Evolutionary conservation across 2,797 vertebrate genomes (phyloP).

Genomic region (Crocodylus rhombifer): DNA sequence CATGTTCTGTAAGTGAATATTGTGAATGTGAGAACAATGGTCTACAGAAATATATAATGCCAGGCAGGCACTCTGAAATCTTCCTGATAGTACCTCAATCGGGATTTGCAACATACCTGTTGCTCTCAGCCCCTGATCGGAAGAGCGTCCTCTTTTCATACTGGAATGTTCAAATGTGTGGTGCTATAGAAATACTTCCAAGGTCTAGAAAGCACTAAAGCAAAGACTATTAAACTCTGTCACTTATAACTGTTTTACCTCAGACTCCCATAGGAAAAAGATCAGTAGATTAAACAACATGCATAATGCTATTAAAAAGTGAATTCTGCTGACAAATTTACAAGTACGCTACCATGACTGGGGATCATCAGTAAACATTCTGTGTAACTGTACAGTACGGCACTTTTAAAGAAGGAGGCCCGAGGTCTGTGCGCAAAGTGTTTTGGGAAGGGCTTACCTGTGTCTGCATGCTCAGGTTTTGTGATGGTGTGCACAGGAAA

Average conservation of each 20-base stretch:
- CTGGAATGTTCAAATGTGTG: background rate
- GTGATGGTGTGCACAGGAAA: background rate
- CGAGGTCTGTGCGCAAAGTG: background rate
- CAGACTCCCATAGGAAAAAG: background rate
- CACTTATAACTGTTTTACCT: background rate
- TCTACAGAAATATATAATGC: background rate
- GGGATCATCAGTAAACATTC: background rate
- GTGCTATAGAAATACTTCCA: background rate
- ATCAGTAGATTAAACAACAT: background rate
- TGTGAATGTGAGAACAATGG: background rate
- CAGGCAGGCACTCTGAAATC: fast-evolving
- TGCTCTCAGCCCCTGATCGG: background rate
- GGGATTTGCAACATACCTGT: background rate
- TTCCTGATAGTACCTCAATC: background rate
- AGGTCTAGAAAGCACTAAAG: background rate
- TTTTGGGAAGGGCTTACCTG: background rate
- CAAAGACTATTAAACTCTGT: background rate
- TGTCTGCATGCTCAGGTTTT: fast-evolving
- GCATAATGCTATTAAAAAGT: background rate
- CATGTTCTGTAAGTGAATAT: background rate
- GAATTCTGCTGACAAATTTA: background rate
- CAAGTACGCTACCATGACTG: background rate
- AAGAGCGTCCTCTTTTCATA: background rate
- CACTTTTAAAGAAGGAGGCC: background rate
- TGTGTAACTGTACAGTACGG: background rate